Conservation (phyloP, 2,113 vertebrate species). For the Morone chrysops region DNA sequence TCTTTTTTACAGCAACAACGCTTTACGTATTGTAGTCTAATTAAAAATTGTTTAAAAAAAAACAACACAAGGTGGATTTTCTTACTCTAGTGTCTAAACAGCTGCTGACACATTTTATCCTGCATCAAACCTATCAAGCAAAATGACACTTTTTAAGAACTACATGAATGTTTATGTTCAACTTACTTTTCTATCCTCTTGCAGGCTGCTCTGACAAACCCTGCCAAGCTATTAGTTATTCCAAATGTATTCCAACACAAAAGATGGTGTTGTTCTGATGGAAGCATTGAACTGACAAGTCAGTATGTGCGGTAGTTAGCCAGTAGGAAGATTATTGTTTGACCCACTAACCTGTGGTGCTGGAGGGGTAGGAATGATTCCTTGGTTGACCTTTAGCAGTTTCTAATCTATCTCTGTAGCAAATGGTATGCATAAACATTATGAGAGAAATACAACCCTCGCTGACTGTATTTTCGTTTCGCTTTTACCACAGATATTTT, state of each 20-base stretch:
- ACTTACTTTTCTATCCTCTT: background rate
- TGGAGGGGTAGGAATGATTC: background rate
- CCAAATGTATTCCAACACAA: background rate
- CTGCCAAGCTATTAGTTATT: background rate
- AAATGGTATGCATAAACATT: conserved; percentile 36
- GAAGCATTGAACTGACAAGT: too few species aligned
- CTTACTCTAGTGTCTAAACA: background rate
- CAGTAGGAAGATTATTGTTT: background rate
- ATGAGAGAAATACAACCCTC: conserved; percentile 15
- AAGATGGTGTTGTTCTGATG: background rate
- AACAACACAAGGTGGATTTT: background rate
- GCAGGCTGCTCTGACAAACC: conserved; percentile 1
- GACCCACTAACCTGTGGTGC: background rate
- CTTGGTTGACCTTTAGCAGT: background rate
- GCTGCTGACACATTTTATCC: background rate
- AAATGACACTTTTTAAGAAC: background rate
- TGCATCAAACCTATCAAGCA: background rate
- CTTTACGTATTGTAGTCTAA: background rate
- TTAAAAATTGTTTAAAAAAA: background rate
- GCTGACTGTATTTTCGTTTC: background rate
- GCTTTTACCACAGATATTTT: background rate
- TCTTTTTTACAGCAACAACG: background rate
- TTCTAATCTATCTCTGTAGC: background rate
- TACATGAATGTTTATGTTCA: background rate
- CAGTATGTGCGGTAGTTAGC: background rate